Conservation (phyloP, 1,140 invertebrate species). For the Whitmania pigra region DNA sequence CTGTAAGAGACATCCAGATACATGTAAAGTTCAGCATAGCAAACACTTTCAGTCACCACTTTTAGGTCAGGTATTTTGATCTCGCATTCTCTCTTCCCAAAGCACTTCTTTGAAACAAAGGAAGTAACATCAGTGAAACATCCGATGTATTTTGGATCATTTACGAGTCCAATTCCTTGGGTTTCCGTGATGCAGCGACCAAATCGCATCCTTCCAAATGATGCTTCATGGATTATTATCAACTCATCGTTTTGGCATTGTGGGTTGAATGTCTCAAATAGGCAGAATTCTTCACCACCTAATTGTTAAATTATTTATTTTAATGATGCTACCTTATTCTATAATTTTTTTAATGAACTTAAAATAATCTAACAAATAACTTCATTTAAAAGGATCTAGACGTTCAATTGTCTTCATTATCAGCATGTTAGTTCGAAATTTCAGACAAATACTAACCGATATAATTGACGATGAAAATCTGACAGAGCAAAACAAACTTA, state of each 20-base stretch:
- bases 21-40: not conserved
- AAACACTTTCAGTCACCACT: not conserved
- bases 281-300: no score
- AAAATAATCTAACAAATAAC: no score
- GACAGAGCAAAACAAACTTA: no score
- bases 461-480: no score
- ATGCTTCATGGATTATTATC: slow-evolving; percentile 13
- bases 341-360: no score
- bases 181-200: slow-evolving; percentile 17
- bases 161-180: slow-evolving; percentile 11
- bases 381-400: no score
- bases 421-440: no score
- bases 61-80: slow-evolving; percentile 10
- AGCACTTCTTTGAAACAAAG: slow-evolving; percentile 17
- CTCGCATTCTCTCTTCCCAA: slow-evolving; percentile 15
- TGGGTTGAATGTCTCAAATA: slow-evolving; percentile 6
- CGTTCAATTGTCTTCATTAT: no score
- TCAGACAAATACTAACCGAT: no score
- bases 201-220: slow-evolving; percentile 18
- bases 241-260: slow-evolving; percentile 12
- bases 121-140: slow-evolving; percentile 18
- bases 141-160: slow-evolving; percentile 18
- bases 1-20: not conserved
- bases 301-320: no score
- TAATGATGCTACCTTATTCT: no score